Evolutionary conservation across 1,140 invertebrate genomes (phyloP), one percentile per base, ranked within the genome.

Genomic region (Trachymyrmex septentrionalis): DNA sequence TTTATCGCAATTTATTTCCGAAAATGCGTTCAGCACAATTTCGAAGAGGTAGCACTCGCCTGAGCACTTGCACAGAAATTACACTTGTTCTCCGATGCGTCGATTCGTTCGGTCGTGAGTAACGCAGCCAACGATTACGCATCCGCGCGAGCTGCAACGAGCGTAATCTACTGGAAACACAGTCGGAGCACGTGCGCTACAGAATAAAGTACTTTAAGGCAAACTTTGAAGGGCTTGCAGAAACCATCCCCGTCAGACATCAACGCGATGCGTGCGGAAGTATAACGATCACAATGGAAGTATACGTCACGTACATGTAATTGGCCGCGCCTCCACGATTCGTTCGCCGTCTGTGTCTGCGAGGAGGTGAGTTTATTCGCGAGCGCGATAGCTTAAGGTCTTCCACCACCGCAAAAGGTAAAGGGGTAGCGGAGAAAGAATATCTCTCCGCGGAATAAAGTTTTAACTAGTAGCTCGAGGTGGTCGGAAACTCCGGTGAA

Each of bases 381-480:
- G 38, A 48, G 19, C 27, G 12, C 19, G 50, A n/a, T 30, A 21
- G 27, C 50, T 55, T 59, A 55, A 59, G 30, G n/a, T 55, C 53
- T 75, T 21, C 30, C 30, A 2, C 53, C 19, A 75, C 9, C 27
- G 12, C n/a, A 48, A 14, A 1, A 16, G n/a, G 66, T 0, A 14
- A 44, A 9, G n/a, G 55, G n/a, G 2, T 9, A 24, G 59, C 4
- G 24, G 38, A n/a, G 30, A 44, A 53, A 38, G 64, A 81, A 81
- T 69, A 81, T 81, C 64, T 81, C 48, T 69, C 64, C 30, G n/a
- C 16, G 50, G 64, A 50, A 81, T 81, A 81, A 81, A 81, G 77
- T 81, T 81, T 81, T 81, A 81, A 81, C 77, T 81, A 69, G 63
- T 81, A 81, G 64, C 77, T 81, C 64, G 64, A 50, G 77, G 64